These are phyloP conservation scores for Leptobrachium ailaonicum DNA, from an alignment of 2,113 vertebrate genomes.

Conservation along the genomic window DNA sequence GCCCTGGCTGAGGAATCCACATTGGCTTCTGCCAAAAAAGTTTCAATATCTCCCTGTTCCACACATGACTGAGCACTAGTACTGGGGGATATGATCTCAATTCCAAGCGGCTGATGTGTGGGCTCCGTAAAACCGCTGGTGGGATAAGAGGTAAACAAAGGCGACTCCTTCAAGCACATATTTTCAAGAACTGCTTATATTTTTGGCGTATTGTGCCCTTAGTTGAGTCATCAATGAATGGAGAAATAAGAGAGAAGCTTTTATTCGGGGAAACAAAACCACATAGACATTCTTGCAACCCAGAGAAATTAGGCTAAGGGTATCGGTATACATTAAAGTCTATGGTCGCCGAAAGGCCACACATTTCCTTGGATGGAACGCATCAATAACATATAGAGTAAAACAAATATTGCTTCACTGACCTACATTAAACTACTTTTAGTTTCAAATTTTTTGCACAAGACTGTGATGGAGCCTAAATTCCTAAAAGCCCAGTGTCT, in stretches of 20 bases:
- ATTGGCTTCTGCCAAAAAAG: conserved; percentile 15
- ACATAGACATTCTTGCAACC: neutral
- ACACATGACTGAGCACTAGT: neutral
- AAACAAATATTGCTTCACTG: no score
- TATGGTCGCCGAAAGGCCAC: neutral
- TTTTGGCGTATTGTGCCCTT: neutral
- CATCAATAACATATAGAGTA: no score
- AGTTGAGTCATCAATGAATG: neutral
- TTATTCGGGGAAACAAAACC: conserved; percentile 1
- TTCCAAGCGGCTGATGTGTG: conserved; percentile 20
- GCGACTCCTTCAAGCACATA: neutral
- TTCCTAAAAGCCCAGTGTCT: no score
- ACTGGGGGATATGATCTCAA: conserved; percentile 2
- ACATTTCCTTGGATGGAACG: neutral
- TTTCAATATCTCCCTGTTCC: conserved; percentile 40
- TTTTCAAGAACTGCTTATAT: neutral
- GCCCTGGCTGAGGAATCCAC: conserved; percentile 29
- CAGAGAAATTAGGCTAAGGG: neutral
- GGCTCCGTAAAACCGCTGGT: conserved; percentile 6
- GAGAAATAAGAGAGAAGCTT: neutral
- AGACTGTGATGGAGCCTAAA: no score
- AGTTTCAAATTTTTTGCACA: no score
- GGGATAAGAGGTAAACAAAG: neutral
- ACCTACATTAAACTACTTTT: no score
- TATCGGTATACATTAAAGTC: neutral